Evolutionary conservation across 2,888 invertebrate species (phyloP), one percentile per base, ranked within the genome.

Genomic region (Ectemnius cavifrons): DNA sequence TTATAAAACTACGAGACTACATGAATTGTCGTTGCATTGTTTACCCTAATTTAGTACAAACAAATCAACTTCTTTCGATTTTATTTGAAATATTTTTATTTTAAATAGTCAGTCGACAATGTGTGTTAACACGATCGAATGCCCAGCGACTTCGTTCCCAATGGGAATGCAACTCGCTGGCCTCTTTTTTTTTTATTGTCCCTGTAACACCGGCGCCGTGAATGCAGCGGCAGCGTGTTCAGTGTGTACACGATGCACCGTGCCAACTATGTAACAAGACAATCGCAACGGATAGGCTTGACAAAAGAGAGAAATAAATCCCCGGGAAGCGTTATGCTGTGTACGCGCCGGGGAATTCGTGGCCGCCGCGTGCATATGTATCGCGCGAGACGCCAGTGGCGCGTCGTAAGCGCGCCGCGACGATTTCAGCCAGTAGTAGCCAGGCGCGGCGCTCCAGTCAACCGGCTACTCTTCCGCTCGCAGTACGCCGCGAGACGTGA

Each of bases 401-500:
- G 71, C 23, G 27, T 63, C 58, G 68, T 73, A 60, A 75, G 75
- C 82, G 83, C 68, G 66, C 67, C 46, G 13, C 60, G 64, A 72
- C 79, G 79, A 71, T 75, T 77, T 74, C 76, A 73, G 64, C 76
- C 37, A 37, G 37, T 37, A 37, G 79, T 72, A 65, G 79, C 77
- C 82, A 77, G 75, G 74, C 67, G 80, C 69, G 83, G 76, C 84
- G 82, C 81, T 77, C 72, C 67, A 46, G 79, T 82, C 82, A 82
- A 69, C 80, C 78, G 78, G 75, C 67, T 74, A 77, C 75, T 75
- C 84, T 84, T 78, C 78, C 73, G 77, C 75, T 82, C 73, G 81
- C 85, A 87, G 87, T 87, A 77, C 80, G 81, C 81, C 77, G 79
- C 83, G 85, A 76, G 81, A 87, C 87, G 84, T 86, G 84, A 82